Base-by-base conservation (phyloP, 1,140 invertebrate species). In the Trichogramma pretiosum region DNA sequence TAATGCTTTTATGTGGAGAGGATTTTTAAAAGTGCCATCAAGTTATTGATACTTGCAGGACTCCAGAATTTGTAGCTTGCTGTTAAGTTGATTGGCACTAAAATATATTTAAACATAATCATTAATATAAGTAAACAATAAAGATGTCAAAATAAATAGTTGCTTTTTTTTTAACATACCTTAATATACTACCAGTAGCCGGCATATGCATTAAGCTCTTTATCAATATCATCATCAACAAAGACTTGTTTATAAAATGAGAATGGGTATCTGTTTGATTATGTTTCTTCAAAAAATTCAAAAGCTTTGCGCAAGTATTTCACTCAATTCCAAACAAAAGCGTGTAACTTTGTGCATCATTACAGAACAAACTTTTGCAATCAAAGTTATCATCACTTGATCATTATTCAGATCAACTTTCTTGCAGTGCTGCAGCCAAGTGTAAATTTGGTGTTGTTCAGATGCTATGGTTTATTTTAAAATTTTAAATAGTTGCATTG, bases 271-370 rank as follows among this genome's bases (percentile, higher is more conserved):
- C 92, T 79, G 50, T 90, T 95, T 1, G 91, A 89, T n/a, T 99
- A 72, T 17, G 93, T 86, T 72, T 99, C 96, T 74, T 99, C 97
- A 71, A 93, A 98, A 74, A 95, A 99, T 72, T 97, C 94, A 74
- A 98, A 97, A 19, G 85, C 88, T 70, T 96, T 89, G 65, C 95
- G 92, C 58, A 96, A 75, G 61, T 91, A 93, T 34, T 85, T 77
- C 18, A 92, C 93, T 2, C 93, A 89, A 35, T 90, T 86, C 74
- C 23, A 97, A 70, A 67, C 93, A 97, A 67, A 97, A 98, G 67
- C 98, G 93, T 3, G 93, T 96, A 1, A 98, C 91, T 77, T 97
- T 93, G 68, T 98, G 93, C 93, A 97, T 98, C n/a, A n/a, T n/a
- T n/a, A n/a, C n/a, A n/a, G n/a, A n/a, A n/a, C n/a, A n/a, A n/a